A percentile compares a stretch with the other conserved stretches of the same genome.
phyloP scores from a whole-genome alignment of 2,113 vertebrate genomes.

The Periophthalmodon schlosseri region DNA sequence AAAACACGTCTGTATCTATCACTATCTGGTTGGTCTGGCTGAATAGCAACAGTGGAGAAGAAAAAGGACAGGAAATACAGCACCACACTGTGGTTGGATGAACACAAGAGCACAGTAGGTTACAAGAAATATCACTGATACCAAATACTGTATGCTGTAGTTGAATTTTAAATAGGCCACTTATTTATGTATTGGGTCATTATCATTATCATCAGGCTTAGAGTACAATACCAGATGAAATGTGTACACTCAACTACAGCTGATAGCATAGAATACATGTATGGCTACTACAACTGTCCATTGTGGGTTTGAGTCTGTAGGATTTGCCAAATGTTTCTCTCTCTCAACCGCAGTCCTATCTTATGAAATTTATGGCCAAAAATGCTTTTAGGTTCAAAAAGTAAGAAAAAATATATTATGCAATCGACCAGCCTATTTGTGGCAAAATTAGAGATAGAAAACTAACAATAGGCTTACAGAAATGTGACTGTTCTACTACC shows the following conservation, averaged over 20 bases:
- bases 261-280: background rate
- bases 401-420: background rate
- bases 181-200: too few species aligned
- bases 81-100: slow-evolving; percentile 1
- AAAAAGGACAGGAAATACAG: background rate
- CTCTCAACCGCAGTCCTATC: background rate
- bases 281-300: background rate
- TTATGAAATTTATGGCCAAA: background rate
- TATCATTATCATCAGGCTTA: too few species aligned
- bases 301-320: background rate
- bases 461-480: background rate
- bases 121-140: background rate
- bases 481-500: background rate
- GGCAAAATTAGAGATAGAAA: background rate
- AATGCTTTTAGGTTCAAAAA: background rate
- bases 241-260: background rate
- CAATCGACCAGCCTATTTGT: background rate
- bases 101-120: background rate
- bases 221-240: background rate
- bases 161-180: background rate
- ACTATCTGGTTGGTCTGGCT: too few species aligned
- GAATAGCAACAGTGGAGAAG: background rate
- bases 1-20: too few species aligned
- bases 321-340: background rate
- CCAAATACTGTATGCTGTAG: background rate